A percentile compares a stretch with the other conserved stretches of the same genome.
These are phyloP conservation scores for Tenrec ecaudatus DNA, from an alignment of 2,113 vertebrate species.

Conservation along the genomic window DNA sequence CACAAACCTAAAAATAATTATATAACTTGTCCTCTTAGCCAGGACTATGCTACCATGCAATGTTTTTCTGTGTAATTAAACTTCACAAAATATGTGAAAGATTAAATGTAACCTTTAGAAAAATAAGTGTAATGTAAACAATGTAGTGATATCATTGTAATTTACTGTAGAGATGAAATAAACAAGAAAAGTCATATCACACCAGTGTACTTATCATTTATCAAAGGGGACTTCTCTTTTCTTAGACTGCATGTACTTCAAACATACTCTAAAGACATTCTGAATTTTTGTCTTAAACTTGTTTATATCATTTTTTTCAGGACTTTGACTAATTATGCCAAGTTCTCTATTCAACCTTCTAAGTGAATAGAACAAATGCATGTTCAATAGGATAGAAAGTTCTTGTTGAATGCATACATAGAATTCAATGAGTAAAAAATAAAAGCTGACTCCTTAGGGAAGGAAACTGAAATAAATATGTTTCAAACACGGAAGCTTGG, in stretches of 20 bases:
- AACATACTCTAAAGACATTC: neutral
- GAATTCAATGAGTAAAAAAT: conserved; percentile 54
- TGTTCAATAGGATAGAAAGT: neutral
- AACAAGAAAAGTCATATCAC: neutral
- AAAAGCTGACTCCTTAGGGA: neutral
- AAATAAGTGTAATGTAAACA: neutral
- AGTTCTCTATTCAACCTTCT: neutral
- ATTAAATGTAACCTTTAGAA: neutral
- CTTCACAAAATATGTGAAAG: neutral
- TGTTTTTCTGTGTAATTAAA: conserved; percentile 32
- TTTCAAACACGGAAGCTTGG: neutral
- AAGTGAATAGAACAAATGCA: conserved; percentile 16
- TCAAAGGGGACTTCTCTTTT: neutral
- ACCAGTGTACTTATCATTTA: neutral
- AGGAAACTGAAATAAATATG: neutral
- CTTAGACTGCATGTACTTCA: neutral
- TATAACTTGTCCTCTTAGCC: neutral
- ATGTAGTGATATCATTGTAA: neutral
- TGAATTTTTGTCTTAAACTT: conserved; percentile 20
- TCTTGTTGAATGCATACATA: neutral
- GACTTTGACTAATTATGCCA: conserved; percentile 26
- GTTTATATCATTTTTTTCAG: neutral
- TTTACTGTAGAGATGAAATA: neutral
- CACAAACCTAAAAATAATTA: neutral
- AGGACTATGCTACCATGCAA: neutral